Evolutionary conservation across 2,113 vertebrate species (phyloP).

Genomic region (Ctenodactylus gundi): DNA sequence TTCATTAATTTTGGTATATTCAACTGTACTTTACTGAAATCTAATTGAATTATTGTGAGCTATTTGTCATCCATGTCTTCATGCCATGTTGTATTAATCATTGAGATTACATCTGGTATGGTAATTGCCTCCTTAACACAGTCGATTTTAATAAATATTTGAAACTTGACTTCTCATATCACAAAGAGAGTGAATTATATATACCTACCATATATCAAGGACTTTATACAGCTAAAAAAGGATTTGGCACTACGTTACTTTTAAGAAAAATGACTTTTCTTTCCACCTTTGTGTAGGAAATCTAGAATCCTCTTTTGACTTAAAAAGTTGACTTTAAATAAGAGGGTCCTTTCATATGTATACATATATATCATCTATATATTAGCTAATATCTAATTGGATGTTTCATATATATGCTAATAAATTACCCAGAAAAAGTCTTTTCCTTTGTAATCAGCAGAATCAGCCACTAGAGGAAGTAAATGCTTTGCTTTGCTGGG

Average conservation of each 20-base stretch:
- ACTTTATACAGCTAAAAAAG: not conserved
- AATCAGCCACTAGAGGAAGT: conserved; percentile 74
- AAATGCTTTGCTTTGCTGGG: conserved; percentile 28
- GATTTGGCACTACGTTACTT: not conserved
- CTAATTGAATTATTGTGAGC: not conserved
- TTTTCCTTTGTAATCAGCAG: conserved; percentile 45
- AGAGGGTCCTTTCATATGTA: not conserved
- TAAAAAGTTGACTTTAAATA: not conserved
- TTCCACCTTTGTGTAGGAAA: not conserved
- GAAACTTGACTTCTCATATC: not conserved
- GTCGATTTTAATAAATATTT: not conserved
- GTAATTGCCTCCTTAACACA: not conserved
- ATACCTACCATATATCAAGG: not conserved
- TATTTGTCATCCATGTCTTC: not conserved
- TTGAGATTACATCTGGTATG: not conserved
- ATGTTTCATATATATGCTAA: too few species aligned
- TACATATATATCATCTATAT: not conserved
- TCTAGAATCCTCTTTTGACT: not conserved
- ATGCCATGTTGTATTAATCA: not conserved
- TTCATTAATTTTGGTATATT: conserved; percentile 20
- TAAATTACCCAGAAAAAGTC: not conserved
- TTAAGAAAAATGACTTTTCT: not conserved
- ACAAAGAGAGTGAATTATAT: not conserved
- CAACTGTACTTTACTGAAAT: conserved; percentile 10
- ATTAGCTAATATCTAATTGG: not conserved